Evolutionary conservation across 2,888 invertebrate genomes (phyloP).

Genomic region (Amphipoea oculea): DNA sequence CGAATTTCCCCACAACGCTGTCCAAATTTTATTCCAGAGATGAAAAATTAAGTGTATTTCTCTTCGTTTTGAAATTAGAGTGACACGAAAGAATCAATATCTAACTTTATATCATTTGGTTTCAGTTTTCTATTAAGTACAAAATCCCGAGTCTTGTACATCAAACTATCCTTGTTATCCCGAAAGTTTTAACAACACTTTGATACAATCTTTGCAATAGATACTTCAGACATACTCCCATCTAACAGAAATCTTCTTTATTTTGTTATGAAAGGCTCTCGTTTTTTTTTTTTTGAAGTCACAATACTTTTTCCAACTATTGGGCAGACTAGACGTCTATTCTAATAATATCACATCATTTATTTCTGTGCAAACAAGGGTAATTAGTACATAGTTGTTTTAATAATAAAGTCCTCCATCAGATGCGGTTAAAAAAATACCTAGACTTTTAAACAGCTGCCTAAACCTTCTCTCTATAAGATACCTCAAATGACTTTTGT

Average conservation of each 20-base stretch:
- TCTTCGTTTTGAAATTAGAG: background rate
- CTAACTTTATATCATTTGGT: constrained; percentile 11
- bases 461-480: too few relatives aligned
- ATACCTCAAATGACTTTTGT: too few relatives aligned
- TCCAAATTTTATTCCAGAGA: background rate
- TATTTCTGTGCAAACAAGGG: background rate
- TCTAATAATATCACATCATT: background rate
- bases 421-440: background rate
- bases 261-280: background rate
- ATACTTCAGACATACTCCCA: constrained; percentile 7
- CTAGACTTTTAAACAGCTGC: too few relatives aligned
- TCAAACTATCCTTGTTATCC: constrained; percentile 53
- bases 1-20: background rate
- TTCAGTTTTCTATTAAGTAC: constrained; percentile 25
- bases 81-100: background rate
- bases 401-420: background rate
- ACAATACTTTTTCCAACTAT: background rate
- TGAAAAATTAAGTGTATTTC: background rate
- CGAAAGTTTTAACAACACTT: constrained; percentile 53
- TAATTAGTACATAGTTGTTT: background rate
- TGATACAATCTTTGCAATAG: constrained; percentile 41
- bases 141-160: constrained; percentile 19
- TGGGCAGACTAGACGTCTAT: background rate
- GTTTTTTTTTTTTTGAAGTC: background rate
- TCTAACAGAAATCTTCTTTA: constrained; percentile 13